Base-by-base conservation (phyloP, 1,140 invertebrate species). In the Caenorhabditis briggsae region DNA sequence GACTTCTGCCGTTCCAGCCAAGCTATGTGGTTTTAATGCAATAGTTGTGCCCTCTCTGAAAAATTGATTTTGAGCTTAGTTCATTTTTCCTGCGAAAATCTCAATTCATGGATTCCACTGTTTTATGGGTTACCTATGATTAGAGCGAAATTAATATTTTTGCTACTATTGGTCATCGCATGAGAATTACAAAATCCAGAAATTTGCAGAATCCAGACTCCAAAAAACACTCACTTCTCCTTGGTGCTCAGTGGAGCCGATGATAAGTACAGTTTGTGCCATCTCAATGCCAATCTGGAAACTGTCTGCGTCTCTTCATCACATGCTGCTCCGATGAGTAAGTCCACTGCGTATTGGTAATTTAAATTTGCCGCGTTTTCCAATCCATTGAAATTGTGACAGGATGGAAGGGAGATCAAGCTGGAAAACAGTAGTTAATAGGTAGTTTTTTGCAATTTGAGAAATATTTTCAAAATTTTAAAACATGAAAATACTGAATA, bases 321-420 rank as follows among this genome's bases (percentile, higher is more conserved):
- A 50, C 84, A 85, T 43, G 61, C 84, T 1, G 61, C 84, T 23
- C 61, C 84, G 0, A 85, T 53, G 6, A 85, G 61, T 9, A 85
- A 23, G 56, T 85, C 84, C 48, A 78, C 84, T 14, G 61, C 20
- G 16, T 85, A 50, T 5, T 64, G 43, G 50, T 85, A 85, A 41
- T 74, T 50, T 16, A 85, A 23, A 7, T 70, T 70, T 2, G 84
- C 84, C 7, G 48, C 84, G 23, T 85, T 85, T 43, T 85, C 84
- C 2, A 85, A 20, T 56, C 84, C 84, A 56, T 65, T 85, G 65
- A 74, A 85, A 23, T 85, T 85, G 23, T 85, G 84, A 43, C 84
- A 85, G 33, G 84, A 64, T 5, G 84, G 84, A n/a, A 85, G 84
- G n/a, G 84, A 55, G 6, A 74, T 78, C n/a, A 85, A 18, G 53